Percentiles rank a stretch among this genome's conserved stretches.
Evolutionary conservation across 2,113 vertebrate genomes (phyloP).

Genomic region (Ophthalmolycus amberensis): DNA sequence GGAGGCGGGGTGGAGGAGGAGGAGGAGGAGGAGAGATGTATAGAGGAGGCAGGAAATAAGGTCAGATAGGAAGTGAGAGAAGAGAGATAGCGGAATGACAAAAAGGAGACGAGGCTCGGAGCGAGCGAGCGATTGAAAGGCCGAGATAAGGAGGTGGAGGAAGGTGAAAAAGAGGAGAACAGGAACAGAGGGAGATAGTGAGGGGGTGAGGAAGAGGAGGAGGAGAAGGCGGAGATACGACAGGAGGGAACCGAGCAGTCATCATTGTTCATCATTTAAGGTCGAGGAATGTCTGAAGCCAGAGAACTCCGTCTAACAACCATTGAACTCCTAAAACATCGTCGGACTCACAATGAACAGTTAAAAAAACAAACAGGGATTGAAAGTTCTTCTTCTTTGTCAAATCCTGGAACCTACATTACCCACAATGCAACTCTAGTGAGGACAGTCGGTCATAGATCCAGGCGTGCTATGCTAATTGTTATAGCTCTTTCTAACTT

Average conservation of each 20-base stretch:
- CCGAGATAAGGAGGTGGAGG: slow-evolving; percentile 44
- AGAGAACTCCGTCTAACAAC: too few relatives aligned
- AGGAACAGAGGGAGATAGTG: slow-evolving; percentile 48
- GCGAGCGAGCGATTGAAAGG: slow-evolving; percentile 38
- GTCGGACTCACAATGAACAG: too few relatives aligned
- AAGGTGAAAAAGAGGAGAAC: slow-evolving; percentile 51
- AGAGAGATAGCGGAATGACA: slow-evolving; percentile 37
- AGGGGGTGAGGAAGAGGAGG: slow-evolving; percentile 35
- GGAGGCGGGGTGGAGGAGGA: background rate
- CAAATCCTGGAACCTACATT: too few relatives aligned
- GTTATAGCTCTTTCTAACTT: too few relatives aligned
- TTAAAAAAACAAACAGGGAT: too few relatives aligned
- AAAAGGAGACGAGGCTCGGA: slow-evolving; percentile 41
- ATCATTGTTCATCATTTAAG: too few relatives aligned
- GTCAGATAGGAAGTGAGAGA: slow-evolving; percentile 39
- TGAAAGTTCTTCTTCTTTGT: too few relatives aligned
- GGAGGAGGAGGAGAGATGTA: background rate
- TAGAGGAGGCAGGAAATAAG: slow-evolving; percentile 24
- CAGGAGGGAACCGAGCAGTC: slow-evolving; percentile 17
- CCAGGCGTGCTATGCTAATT: too few relatives aligned
- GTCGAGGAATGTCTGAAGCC: too few relatives aligned
- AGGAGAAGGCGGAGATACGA: slow-evolving; percentile 35
- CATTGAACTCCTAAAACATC: too few relatives aligned
- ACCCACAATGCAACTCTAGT: too few relatives aligned
- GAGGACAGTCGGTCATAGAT: too few relatives aligned